Conservation (phyloP, 1,140 invertebrate species). For the Plutomurus gul region DNA sequence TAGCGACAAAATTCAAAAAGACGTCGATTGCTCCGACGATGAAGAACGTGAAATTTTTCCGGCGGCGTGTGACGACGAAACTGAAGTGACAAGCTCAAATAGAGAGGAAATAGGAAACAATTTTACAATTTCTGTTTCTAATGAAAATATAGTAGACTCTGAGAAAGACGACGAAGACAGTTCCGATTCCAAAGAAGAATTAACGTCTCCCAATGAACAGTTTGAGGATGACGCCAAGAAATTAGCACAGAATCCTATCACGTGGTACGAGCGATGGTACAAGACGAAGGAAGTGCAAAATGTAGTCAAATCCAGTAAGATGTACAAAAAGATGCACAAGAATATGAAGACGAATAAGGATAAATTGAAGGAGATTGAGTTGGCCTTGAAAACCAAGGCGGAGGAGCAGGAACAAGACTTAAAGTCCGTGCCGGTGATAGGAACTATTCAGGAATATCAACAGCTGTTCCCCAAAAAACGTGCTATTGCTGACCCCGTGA, state of each 20-base stretch:
- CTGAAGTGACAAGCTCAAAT: too few relatives aligned
- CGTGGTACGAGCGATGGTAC: constrained; percentile 56
- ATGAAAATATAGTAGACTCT: too few relatives aligned
- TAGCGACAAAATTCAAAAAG: neutral
- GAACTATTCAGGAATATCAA: neutral
- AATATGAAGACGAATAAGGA: neutral
- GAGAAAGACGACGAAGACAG: too few relatives aligned
- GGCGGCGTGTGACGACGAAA: too few relatives aligned
- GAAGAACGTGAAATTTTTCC: neutral
- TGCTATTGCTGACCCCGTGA: neutral
- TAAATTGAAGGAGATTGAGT: neutral
- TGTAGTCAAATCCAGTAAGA: neutral
- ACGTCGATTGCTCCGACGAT: neutral
- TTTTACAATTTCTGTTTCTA: too few relatives aligned
- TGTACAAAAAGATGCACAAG: neutral
- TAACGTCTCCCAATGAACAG: neutral
- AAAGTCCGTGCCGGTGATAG: neutral
- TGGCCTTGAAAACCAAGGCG: neutral
- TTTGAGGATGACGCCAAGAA: constrained; percentile 28
- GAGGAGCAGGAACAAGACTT: neutral
- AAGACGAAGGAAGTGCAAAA: constrained; percentile 55
- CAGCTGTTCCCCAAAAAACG: neutral
- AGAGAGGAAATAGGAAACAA: too few relatives aligned
- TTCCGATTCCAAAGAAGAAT: too few relatives aligned
- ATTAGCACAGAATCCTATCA: constrained; percentile 42